These are phyloP conservation scores for Phalanger gymnotis DNA, from an alignment of 2,797 vertebrate genomes.

Conservation along the genomic window DNA sequence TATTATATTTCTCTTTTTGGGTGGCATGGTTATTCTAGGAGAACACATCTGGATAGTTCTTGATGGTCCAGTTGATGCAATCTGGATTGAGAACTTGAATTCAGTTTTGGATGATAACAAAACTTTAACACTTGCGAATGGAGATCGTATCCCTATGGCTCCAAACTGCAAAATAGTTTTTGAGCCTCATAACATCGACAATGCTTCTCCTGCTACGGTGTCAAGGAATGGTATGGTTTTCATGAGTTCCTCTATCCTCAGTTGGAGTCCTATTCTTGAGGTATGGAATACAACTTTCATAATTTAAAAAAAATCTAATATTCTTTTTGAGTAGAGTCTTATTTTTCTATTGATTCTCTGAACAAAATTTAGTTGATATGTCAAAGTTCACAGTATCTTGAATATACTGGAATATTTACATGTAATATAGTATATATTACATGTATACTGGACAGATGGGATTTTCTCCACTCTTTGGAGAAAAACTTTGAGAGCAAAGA, in stretches of 20 bases:
- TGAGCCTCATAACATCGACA: slow-evolving; percentile 98
- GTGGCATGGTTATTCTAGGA: slow-evolving; percentile 82
- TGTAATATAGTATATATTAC: no score
- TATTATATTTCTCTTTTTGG: not conserved
- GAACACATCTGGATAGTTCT: slow-evolving; percentile 98
- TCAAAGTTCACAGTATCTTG: slow-evolving; percentile 32
- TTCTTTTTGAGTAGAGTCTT: not conserved
- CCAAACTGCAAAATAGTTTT: slow-evolving; percentile 97
- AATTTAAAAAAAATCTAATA: slow-evolving; percentile 4
- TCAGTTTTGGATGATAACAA: slow-evolving; percentile 98
- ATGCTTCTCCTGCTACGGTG: slow-evolving; percentile 97
- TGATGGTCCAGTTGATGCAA: slow-evolving; percentile 97
- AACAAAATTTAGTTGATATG: not conserved
- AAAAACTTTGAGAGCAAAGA: slow-evolving; percentile 95
- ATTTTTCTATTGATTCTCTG: slow-evolving; percentile 21
- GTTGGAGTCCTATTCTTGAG: slow-evolving; percentile 96
- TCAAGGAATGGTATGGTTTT: slow-evolving; percentile 99
- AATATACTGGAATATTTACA: not conserved
- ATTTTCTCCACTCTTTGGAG: slow-evolving; percentile 98
- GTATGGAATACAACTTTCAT: slow-evolving; percentile 79
- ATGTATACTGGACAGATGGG: slow-evolving; percentile 99
- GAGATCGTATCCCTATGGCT: slow-evolving; percentile 97
- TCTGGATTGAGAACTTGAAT: slow-evolving; percentile 99
- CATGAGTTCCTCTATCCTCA: slow-evolving; percentile 97
- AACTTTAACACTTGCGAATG: slow-evolving; percentile 96